Evolutionary conservation across 2,797 vertebrate species (phyloP).

Genomic region (Gobionotothen gibberifrons): DNA sequence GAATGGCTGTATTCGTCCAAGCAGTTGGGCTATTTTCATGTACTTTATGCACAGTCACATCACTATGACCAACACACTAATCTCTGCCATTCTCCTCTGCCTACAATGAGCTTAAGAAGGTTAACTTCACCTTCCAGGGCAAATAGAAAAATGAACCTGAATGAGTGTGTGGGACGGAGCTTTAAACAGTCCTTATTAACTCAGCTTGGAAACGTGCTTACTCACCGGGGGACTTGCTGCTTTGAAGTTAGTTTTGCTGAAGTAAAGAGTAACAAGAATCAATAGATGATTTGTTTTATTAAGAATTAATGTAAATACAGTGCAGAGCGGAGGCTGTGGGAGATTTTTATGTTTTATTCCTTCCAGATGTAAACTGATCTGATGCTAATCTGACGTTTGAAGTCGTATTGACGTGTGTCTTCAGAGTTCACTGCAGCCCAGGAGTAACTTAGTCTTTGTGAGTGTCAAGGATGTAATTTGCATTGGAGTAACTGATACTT

Average conservation of each 20-base stretch:
- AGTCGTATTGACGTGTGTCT: conserved; percentile 42
- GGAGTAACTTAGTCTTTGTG: conserved; percentile 45
- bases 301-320: conserved; percentile 38
- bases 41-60: conserved; percentile 80
- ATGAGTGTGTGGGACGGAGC: conserved; percentile 59
- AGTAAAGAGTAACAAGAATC: conserved; percentile 20
- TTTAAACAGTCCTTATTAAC: conserved; percentile 76
- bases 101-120: conserved; percentile 79
- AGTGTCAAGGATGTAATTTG: conserved; percentile 68
- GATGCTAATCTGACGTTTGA: conserved; percentile 39
- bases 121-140: conserved; percentile 80
- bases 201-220: conserved; percentile 52
- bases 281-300: conserved; percentile 38
- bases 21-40: conserved; percentile 52
- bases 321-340: conserved; percentile 1
- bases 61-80: conserved; percentile 78
- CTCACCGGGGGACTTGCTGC: conserved; percentile 42
- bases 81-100: conserved; percentile 77
- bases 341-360: conserved; percentile 13
- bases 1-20: conserved; percentile 47
- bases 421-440: conserved; percentile 25
- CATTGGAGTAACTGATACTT: conserved; percentile 64
- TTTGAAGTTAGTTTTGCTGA: conserved; percentile 41
- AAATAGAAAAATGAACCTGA: conserved; percentile 76
- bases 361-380: conserved; percentile 40